Base-by-base conservation (phyloP, 2,888 invertebrate genomes). In the Xanthia togata region DNA sequence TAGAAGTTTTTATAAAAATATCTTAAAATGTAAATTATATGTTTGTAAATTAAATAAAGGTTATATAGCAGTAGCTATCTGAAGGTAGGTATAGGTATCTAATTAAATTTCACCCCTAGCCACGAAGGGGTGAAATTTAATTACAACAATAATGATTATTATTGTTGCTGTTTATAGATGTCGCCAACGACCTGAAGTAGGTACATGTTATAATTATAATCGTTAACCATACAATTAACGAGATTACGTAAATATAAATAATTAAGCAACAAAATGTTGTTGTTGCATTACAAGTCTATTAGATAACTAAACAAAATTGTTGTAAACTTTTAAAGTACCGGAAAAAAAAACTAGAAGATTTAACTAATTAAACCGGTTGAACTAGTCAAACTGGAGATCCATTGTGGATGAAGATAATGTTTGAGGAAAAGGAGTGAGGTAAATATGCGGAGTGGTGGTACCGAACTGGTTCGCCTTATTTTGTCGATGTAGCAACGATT, bases 391-490 rank as follows among this genome's bases (percentile, higher is more conserved):
- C 50, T 65, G 8, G 35, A 70, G 35, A 59, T 76, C 81, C 81
- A 78, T 44, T 44, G 44, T 70, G 23, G 31, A 31, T 55, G 47
- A 65, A 67, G 71, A 38, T 65, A 57, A 71, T 26, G 35, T 64
- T 82, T 78, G 47, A 73, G 78, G 76, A 78, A 79, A 80, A 76
- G 20, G 6, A 64, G 60, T 50, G 20, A 57, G 50, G 41, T 47
- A 64, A 41, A 44, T 53, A 31, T 1, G 70, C 69, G 74, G 70
- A 64, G 47, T 64, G 35, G 26, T 57, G 50, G 26, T 68, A 76
- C 62, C 38, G 38, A 75, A 81, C 78, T 73, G 63, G 78, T 72
- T 57, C 55, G 31, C n/a, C 50, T 31, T 68, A 68, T 20, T 63
- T 62, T 63, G 38, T 26, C 26, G 23, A 35, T 53, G 41, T 14